A percentile compares a stretch with the other conserved stretches of the same genome.
phyloP scores from a whole-genome alignment of 2,888 invertebrate species.

The Hirtodrosophila confusa region DNA sequence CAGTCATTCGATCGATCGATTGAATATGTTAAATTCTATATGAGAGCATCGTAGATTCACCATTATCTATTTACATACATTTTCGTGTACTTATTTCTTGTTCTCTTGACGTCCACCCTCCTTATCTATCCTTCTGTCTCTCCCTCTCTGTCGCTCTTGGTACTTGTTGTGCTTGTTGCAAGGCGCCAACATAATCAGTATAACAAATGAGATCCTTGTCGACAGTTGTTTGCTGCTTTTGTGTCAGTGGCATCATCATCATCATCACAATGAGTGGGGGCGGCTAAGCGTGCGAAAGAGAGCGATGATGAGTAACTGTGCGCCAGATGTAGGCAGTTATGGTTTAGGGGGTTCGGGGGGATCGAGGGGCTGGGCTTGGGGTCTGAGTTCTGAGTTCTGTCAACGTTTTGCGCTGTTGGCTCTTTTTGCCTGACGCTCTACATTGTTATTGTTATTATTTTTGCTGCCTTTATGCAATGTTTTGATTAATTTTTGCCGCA shows the following conservation, averaged over 20 bases:
- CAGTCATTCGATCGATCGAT: too few species aligned
- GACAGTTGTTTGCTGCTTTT: slow-evolving; percentile 81
- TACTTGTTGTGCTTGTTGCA: slow-evolving; percentile 50
- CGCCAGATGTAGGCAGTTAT: not conserved
- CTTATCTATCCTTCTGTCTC: not conserved
- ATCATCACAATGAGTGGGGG: slow-evolving; percentile 44
- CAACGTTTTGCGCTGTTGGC: slow-evolving; percentile 58
- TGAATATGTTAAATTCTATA: too few species aligned
- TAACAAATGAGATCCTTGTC: slow-evolving; percentile 83
- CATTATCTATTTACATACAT: slow-evolving; percentile 15
- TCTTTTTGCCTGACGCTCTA: slow-evolving; percentile 77
- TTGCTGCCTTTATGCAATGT: slow-evolving; percentile 84
- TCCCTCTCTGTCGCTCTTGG: slow-evolving; percentile 28
- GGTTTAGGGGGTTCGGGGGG: not conserved
- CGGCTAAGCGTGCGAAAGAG: slow-evolving; percentile 1
- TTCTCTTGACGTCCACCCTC: slow-evolving; percentile 30
- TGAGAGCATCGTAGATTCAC: slow-evolving; percentile 19
- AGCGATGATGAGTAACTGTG: not conserved
- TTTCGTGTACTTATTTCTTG: slow-evolving; percentile 29
- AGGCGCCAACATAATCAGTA: slow-evolving; percentile 82
- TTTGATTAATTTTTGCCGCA: slow-evolving; percentile 84
- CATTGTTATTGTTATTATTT: slow-evolving; percentile 84
- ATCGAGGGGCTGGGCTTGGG: not conserved
- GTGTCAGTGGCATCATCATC: slow-evolving; percentile 78
- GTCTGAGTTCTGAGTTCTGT: slow-evolving; percentile 31